Base-by-base conservation (phyloP, 30 jellyfish, hydroid and myxozoan genomes). In the Nemopilema nomurai region DNA sequence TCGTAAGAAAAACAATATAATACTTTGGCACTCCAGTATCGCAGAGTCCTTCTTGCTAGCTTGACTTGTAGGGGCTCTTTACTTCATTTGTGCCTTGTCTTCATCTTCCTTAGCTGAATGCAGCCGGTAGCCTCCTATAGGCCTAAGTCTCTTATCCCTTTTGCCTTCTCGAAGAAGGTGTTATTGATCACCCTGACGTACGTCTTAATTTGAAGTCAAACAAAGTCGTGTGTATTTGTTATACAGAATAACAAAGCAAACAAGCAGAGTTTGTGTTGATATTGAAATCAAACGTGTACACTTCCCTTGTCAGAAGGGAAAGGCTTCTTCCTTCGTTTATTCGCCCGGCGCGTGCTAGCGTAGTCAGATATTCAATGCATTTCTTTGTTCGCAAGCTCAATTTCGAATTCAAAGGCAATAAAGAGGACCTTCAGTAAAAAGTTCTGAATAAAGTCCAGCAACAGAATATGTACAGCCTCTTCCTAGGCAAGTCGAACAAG, bases 181-280 rank as follows among this genome's bases (percentile, higher is more conserved):
- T 41, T 41, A 13, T 41, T 13, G 57, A 41, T 41, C 57, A 41
- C 13, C 57, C 13, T 41, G 57, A 26, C 80, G 80, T 51, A 20
- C 8, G 67, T 67, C 62, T 24, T 77, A 67, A 31, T 18, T 50
- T 20, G 32, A 63, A 65, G 23, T 49, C 89, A 79, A 79, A 79
- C 63, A 79, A 27, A 79, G 80, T 79, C 89, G 89, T 79, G 89
- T 79, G 89, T 79, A 28, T 79, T 79, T 79, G 72, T 49, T n/a
- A 16, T 51, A 9, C 30, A 79, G 62, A 49, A 79, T 30, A 63
- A 67, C 17, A 53, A 6, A 28, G 64, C 79, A 79, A 63, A 64
- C 30, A 67, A 63, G 53, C 41, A 51, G 23, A 66, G 83, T 51
- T 65, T 29, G 51, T 66, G 57, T 24, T 28, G 71, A 65, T 51